Evolutionary conservation across 2,888 invertebrate genomes (phyloP).

Genomic region (Dione juno): DNA sequence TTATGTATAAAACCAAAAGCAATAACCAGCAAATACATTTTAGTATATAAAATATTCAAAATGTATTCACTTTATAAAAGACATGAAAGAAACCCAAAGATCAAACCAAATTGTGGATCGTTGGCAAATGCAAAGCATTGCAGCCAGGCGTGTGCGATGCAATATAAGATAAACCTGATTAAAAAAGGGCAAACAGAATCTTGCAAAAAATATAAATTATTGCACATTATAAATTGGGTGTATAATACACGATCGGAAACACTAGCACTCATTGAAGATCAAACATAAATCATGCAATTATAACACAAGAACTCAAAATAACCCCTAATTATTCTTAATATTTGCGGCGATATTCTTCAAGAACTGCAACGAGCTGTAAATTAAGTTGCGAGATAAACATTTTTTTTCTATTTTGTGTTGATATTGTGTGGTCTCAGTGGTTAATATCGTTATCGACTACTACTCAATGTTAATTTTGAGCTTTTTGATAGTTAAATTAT

Average conservation of each 20-base stretch:
- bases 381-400: conserved; percentile 57
- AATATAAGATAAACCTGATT: conserved; percentile 54
- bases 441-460: conserved; percentile 66
- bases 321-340: conserved; percentile 48
- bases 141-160: conserved; percentile 78
- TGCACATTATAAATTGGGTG: conserved; percentile 58
- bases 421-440: conserved; percentile 73
- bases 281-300: conserved; percentile 48
- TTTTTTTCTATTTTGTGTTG: conserved; percentile 46
- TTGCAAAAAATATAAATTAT: conserved; percentile 58
- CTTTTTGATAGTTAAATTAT: conserved; percentile 61
- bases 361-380: conserved; percentile 75
- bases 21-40: conserved; percentile 17
- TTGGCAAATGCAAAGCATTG: conserved; percentile 81
- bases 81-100: conserved; percentile 51
- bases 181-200: conserved; percentile 52
- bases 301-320: conserved; percentile 26
- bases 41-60: not conserved
- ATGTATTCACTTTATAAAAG: conserved; percentile 38
- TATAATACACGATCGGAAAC: conserved; percentile 63
- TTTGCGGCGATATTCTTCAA: conserved; percentile 65
- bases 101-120: conserved; percentile 59
- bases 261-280: conserved; percentile 57
- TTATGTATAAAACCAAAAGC: conserved; percentile 27
- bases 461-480: conserved; percentile 77